Conservation (phyloP, 2,888 invertebrate species). For the Dynastes hyllus region DNA sequence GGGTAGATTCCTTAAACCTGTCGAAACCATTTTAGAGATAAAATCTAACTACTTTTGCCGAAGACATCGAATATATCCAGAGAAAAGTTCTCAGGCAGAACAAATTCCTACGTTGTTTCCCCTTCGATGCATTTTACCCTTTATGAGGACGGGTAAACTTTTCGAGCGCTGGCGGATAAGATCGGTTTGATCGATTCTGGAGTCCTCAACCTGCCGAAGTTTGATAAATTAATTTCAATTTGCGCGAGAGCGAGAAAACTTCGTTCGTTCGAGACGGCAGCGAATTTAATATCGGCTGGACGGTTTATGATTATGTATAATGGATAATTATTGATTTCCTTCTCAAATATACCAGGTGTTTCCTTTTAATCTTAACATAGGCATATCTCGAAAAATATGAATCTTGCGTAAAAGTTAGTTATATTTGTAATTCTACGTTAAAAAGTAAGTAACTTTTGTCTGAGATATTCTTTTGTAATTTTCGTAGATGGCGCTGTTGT, state of each 20-base stretch:
- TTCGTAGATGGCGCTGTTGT: too few relatives aligned
- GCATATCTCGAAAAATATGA: too few relatives aligned
- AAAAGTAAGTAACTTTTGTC: too few relatives aligned
- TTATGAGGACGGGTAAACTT: background rate
- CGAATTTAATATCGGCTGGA: background rate
- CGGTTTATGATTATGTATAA: slow-evolving; percentile 18
- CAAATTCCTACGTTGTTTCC: background rate
- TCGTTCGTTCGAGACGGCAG: background rate
- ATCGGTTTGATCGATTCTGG: background rate
- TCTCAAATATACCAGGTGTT: too few relatives aligned
- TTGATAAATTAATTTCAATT: slow-evolving; percentile 12
- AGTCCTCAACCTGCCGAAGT: background rate
- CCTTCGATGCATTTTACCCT: background rate
- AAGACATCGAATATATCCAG: background rate
- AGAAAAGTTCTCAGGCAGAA: background rate
- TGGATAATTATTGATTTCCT: slow-evolving; percentile 17
- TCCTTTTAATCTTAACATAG: too few relatives aligned
- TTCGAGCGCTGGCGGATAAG: background rate
- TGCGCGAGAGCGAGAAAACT: slow-evolving; percentile 3
- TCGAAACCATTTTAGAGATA: too few relatives aligned
- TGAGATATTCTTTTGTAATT: too few relatives aligned
- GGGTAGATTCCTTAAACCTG: too few relatives aligned
- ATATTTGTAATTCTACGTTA: too few relatives aligned
- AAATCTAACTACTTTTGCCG: too few relatives aligned
- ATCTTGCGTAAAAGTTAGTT: too few relatives aligned